phyloP scores from a whole-genome alignment of 2,113 vertebrate species.

The Dicaeum eximium region DNA sequence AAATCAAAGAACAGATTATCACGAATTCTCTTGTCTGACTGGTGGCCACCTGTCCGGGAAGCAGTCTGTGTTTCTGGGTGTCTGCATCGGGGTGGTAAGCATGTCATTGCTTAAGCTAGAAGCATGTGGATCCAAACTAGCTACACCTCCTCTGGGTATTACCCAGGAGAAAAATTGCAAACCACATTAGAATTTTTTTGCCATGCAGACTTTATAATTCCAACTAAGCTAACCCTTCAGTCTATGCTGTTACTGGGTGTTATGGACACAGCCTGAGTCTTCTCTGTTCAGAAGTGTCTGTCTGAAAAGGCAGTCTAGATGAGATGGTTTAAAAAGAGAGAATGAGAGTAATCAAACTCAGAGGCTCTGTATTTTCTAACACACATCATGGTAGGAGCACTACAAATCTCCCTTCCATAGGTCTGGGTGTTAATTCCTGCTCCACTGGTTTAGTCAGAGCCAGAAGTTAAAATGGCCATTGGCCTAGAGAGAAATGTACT shows the following conservation, averaged over 20 bases:
- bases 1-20: not conserved
- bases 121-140: not conserved
- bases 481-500: not conserved
- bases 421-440: not conserved
- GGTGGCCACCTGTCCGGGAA: not conserved
- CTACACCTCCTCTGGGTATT: not conserved
- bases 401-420: not conserved
- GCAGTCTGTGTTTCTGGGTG: not conserved
- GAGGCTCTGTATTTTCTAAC: not conserved
- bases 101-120: not conserved
- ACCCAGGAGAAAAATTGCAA: not conserved
- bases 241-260: not conserved
- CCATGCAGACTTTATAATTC: not conserved
- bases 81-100: not conserved
- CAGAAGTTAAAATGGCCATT: not conserved
- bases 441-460: not conserved
- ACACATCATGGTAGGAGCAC: not conserved
- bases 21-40: not conserved
- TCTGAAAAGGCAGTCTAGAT: not conserved
- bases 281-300: not conserved
- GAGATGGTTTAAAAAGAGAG: not conserved
- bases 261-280: not conserved
- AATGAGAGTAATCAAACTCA: not conserved
- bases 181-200: not conserved
- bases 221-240: not conserved